Evolutionary conservation across 2,797 vertebrate genomes (phyloP), one percentile per base, ranked within the genome.

Genomic region (Melanotaenia pygmaea): DNA sequence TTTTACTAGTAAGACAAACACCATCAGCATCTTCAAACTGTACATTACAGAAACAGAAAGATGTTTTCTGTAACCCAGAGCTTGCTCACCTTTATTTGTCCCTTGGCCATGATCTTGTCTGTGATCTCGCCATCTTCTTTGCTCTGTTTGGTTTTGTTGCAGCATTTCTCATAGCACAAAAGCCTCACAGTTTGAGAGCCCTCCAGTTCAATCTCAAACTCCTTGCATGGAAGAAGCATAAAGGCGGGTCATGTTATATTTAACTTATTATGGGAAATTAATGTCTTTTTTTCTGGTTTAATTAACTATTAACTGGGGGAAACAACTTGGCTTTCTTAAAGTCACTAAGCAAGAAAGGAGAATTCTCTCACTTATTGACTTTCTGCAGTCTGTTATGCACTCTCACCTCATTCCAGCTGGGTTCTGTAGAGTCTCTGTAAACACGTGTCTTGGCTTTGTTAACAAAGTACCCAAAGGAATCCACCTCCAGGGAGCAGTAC

Each of bases 151-250:
- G 71, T 92, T 87, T 95, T 97, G 90, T 89, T 94, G 93, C 95
- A 96, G 84, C 95, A 96, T 82, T 98, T 98, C 62, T 98, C 96
- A 0, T 98, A 98, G 87, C 97, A 98, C 77, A 98, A 91, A 75
- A 98, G 94, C 82, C 97, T 90, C 82, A 98, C 77, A 0, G 96
- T 97, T 60, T 98, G 97, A 1, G 97, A 98, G 71, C 97, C 97
- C 85, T 98, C 97, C 83, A 98, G 93, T 83, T 98, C 97, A 0
- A 98, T 98, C 90, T 98, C 97, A 80, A 98, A 98, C 91, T 98
- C 97, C 97, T 93, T 94, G 65, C 8, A 72, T n/a, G 28, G 69
- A 84, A 79, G 72, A 53, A 67, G 16, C 72, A 26, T 3, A 45
- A 26, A 34, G 0, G 2, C 50, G 22, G 1, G 1, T 82, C 16